Evolutionary conservation across 2,888 invertebrate species (phyloP).

Genomic region (Ormyrus pomaceus): DNA sequence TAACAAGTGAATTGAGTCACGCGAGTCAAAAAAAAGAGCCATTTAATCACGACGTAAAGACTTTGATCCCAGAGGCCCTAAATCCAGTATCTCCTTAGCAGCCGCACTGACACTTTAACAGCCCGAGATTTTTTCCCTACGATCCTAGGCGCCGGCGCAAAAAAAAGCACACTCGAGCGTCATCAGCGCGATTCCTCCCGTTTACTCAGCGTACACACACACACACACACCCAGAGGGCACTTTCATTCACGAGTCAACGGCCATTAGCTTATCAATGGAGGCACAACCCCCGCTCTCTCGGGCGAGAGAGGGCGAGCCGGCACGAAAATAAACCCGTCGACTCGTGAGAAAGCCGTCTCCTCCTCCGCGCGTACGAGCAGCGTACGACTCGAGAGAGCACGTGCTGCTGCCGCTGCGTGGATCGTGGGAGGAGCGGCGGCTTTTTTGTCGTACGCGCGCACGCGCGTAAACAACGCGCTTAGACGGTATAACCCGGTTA

Average conservation of each 20-base stretch:
- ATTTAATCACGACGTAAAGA: no score
- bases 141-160: not conserved
- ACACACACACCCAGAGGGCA: not conserved
- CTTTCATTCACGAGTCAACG: constrained; percentile 57
- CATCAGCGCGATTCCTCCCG: not conserved
- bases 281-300: constrained; percentile 61
- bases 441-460: constrained; percentile 1
- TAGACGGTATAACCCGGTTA: not conserved
- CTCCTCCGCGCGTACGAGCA: not conserved
- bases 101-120: not conserved
- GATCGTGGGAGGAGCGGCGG: constrained; percentile 42
- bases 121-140: no score
- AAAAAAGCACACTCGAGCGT: not conserved
- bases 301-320: constrained; percentile 63
- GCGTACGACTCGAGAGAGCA: not conserved
- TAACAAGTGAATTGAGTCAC: no score
- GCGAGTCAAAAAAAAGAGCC: no score
- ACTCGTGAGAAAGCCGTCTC: constrained; percentile 49
- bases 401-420: not conserved
- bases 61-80: not conserved
- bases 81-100: not conserved
- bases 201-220: not conserved
- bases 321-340: constrained; percentile 69
- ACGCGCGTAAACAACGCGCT: constrained; percentile 31
- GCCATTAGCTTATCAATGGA: constrained; percentile 72